Percentiles rank a stretch among this genome's conserved stretches.
Evolutionary conservation across 1,140 invertebrate species (phyloP).

Genomic region (Orchestia grillus): DNA sequence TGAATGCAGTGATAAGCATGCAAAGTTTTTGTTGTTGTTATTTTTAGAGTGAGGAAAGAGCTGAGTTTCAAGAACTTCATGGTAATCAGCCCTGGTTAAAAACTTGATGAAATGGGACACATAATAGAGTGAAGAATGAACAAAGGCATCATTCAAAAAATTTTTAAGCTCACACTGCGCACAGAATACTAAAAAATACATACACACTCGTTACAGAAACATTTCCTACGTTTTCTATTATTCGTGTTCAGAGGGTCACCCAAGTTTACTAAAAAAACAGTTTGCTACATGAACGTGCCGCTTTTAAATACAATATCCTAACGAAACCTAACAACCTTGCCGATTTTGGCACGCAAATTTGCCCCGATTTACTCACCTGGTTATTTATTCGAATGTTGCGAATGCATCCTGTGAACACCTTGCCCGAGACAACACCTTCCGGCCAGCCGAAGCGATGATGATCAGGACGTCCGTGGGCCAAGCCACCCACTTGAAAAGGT

Average conservation of each 20-base stretch:
- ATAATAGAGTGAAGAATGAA: no score
- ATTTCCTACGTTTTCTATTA: neutral
- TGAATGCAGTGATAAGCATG: neutral
- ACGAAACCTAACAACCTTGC: no score
- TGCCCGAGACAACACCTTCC: neutral
- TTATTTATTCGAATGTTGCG: slow-evolving; percentile 41
- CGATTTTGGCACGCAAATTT: no score
- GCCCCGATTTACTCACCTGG: neutral
- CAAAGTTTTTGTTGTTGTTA: neutral
- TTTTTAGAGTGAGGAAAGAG: neutral
- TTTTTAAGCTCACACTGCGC: no score
- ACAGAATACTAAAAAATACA: neutral
- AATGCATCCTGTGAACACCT: neutral
- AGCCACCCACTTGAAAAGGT: slow-evolving; percentile 26
- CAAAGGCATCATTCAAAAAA: no score
- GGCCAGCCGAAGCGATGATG: neutral
- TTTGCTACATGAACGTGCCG: no score
- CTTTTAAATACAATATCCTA: no score
- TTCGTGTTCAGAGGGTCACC: neutral
- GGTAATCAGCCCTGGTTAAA: neutral
- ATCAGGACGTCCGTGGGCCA: neutral
- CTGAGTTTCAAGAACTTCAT: neutral
- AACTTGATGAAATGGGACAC: neutral
- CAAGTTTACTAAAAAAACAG: no score
- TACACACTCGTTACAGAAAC: neutral